A percentile compares a stretch with the other conserved stretches of the same genome.
Evolutionary conservation across 2,888 invertebrate genomes (phyloP).

Genomic region (Leptinotarsa rubiginosa): DNA sequence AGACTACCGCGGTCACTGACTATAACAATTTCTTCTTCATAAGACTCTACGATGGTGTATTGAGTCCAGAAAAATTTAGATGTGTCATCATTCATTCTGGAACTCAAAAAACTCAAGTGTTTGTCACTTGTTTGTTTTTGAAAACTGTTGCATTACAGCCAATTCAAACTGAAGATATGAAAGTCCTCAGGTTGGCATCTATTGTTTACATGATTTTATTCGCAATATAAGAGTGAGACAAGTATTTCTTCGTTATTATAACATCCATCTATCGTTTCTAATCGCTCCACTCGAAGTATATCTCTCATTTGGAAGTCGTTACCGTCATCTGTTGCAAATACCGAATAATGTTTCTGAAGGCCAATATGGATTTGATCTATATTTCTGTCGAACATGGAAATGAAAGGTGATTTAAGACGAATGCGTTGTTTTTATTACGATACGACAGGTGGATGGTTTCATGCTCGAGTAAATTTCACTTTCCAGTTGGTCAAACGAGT

Average conservation of each 20-base stretch:
- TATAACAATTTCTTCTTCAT: too few relatives aligned
- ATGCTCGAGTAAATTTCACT: constrained; percentile 16
- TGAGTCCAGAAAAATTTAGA: too few relatives aligned
- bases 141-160: too few relatives aligned
- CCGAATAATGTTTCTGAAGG: constrained; percentile 20
- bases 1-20: too few relatives aligned
- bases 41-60: too few relatives aligned
- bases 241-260: background rate
- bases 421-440: constrained; percentile 7
- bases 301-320: constrained; percentile 21
- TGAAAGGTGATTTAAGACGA: constrained; percentile 22
- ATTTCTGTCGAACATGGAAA: constrained; percentile 21
- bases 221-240: background rate
- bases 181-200: background rate
- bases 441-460: constrained; percentile 16
- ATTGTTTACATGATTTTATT: background rate
- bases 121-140: too few relatives aligned
- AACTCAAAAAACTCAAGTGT: too few relatives aligned
- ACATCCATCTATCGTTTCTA: background rate
- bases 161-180: too few relatives aligned
- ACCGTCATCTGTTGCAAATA: constrained; percentile 16
- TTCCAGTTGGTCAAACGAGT: background rate
- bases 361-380: constrained; percentile 24
- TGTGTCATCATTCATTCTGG: too few relatives aligned
- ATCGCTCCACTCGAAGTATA: constrained; percentile 9